Evolutionary conservation across 2,797 vertebrate species (phyloP).

Genomic region (Rhynchonycteris naso): DNA sequence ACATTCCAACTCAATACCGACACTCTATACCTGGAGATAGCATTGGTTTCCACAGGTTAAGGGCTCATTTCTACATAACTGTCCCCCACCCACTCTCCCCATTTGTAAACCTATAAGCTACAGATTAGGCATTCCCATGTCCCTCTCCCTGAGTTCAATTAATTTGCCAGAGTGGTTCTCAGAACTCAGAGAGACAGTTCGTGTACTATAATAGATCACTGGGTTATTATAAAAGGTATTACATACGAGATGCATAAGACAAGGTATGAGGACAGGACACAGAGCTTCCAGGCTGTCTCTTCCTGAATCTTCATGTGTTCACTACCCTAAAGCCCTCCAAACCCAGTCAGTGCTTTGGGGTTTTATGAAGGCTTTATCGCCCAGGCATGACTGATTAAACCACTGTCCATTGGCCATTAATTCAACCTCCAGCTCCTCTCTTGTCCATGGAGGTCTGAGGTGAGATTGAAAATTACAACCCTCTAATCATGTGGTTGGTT

Average conservation of each 20-base stretch:
- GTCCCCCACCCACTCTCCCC: fast-evolving
- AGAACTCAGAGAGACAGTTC: neutral
- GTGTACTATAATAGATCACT: neutral
- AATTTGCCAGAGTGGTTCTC: neutral
- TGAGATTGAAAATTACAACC: neutral
- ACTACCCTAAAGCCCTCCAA: neutral
- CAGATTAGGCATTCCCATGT: neutral
- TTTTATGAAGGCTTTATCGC: too few relatives aligned
- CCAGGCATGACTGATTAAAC: too few relatives aligned
- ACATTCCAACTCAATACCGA: neutral
- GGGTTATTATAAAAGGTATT: neutral
- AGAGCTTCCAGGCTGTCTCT: neutral
- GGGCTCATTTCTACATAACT: neutral
- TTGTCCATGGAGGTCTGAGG: too few relatives aligned
- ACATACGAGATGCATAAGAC: too few relatives aligned
- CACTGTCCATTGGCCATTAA: too few relatives aligned
- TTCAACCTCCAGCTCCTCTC: too few relatives aligned
- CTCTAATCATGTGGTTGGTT: neutral
- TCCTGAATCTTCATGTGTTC: neutral
- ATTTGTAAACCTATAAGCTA: neutral
- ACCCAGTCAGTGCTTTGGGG: neutral
- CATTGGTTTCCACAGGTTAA: neutral
- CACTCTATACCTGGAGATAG: neutral
- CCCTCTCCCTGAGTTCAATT: neutral
- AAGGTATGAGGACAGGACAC: neutral